phyloP scores from a whole-genome alignment of 2,797 vertebrate genomes.

The Mycteria americana region DNA sequence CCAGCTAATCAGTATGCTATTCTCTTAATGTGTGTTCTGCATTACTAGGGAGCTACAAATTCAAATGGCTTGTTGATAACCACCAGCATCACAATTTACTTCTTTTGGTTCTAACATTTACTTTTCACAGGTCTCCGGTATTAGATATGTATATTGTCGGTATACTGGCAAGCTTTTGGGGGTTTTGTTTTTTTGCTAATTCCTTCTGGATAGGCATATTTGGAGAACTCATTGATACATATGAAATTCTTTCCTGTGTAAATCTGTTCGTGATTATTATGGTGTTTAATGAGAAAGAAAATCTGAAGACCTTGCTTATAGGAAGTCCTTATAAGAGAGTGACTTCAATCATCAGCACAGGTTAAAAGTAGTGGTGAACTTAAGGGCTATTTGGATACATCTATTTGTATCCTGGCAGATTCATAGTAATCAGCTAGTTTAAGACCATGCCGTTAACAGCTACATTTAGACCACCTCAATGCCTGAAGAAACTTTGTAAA shows the following conservation, averaged over 20 bases:
- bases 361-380: neutral
- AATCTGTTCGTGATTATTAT: neutral
- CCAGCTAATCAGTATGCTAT: neutral
- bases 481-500: neutral
- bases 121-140: neutral
- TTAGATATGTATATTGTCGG: neutral
- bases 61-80: neutral
- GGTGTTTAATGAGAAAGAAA: neutral
- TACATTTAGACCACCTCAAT: neutral
- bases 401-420: neutral
- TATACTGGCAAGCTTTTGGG: neutral
- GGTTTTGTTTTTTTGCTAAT: neutral
- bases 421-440: neutral
- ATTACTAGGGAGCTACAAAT: neutral
- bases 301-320: neutral
- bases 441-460: neutral
- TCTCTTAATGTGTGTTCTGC: neutral
- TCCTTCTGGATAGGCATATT: neutral
- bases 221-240: neutral
- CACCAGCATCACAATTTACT: neutral
- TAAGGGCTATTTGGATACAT: neutral
- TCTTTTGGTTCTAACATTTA: neutral
- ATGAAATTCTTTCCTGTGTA: neutral
- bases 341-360: neutral
- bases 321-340: neutral